These are phyloP conservation scores for Urocitellus parryii DNA, from an alignment of 2,113 vertebrate genomes.

Conservation along the genomic window DNA sequence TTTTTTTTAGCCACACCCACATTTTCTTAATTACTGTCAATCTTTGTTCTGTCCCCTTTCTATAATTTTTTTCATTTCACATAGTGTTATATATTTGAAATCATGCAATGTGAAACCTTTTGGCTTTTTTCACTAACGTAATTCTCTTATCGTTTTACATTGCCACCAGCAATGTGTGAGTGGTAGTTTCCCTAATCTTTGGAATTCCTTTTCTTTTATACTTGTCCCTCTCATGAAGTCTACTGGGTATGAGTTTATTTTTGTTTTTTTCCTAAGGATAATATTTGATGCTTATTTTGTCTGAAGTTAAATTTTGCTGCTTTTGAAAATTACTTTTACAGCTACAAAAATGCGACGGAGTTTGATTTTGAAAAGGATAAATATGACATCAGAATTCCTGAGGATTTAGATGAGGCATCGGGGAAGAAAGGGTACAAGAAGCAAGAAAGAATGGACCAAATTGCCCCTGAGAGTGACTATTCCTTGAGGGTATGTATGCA, in stretches of 20 bases:
- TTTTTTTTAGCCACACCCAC: background rate
- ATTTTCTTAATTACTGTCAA: background rate
- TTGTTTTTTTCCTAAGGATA: background rate
- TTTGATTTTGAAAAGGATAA: slow-evolving; percentile 95
- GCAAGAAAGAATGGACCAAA: slow-evolving; percentile 86
- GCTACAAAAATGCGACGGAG: slow-evolving; percentile 91
- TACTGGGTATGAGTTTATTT: background rate
- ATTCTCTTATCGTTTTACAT: background rate
- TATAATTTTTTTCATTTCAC: background rate
- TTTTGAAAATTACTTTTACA: slow-evolving; percentile 80
- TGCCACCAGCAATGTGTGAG: background rate
- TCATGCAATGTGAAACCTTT: background rate
- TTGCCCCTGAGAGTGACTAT: slow-evolving; percentile 91
- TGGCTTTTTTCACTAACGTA: background rate
- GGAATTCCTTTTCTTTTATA: background rate
- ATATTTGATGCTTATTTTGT: slow-evolving; percentile 37
- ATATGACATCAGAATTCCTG: slow-evolving; percentile 95
- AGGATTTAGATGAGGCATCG: slow-evolving; percentile 88
- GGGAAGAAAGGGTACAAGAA: slow-evolving; percentile 88
- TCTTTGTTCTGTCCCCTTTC: background rate
- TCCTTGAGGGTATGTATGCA: slow-evolving; percentile 88
- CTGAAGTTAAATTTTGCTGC: slow-evolving; percentile 56
- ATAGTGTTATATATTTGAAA: background rate
- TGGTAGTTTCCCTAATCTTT: background rate
- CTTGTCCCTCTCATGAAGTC: background rate